Base-by-base conservation (phyloP, 2,113 vertebrate genomes). In the Heteronetta atricapilla region DNA sequence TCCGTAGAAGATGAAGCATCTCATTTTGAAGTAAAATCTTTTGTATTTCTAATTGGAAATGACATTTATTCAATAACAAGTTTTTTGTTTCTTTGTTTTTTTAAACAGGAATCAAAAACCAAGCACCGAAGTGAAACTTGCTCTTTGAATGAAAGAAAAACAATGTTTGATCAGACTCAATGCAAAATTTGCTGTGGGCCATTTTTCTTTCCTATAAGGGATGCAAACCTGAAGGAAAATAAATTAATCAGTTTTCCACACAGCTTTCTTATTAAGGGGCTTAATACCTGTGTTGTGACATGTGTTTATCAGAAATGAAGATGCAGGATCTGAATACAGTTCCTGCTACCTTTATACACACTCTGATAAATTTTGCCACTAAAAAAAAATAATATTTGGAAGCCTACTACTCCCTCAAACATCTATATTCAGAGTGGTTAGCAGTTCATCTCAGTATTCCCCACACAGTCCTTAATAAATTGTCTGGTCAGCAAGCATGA, bases 401-500 rank as follows among this genome's bases (percentile, higher is more conserved):
- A 86, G 29, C 38, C 22, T 28, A 1, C 79, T 84, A 72, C 38
- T 77, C 44, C 14, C 4, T 44, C 9, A 1, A 63, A 40, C 75
- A 93, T 88, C 82, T 88, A 67, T 52, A 97, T 95, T 87, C 94
- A 23, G 46, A 66, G 76, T 25, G 36, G 69, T 48, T 86, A 36
- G 64, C 36, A 50, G 63, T 60, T 91, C 69, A 17, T 77, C 84
- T 93, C 90, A 70, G 46, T 64, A 93, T 95, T 97, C 91, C 68
- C 68, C 25, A 33, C 56, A 40, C 62, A 67, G 20, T 40, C 36
- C 69, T 74, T 84, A 82, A 89, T 82, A 96, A 96, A 96, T 83
- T 63, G 58, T 73, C 79, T 80, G 95, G 75, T 89, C 86, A 89
- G 75, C 86, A 62, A 90, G 68, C 76, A 67, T 67, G 79, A 87